phyloP scores from a whole-genome alignment of 2,888 invertebrate species.

The Hypercompe scribonia region DNA sequence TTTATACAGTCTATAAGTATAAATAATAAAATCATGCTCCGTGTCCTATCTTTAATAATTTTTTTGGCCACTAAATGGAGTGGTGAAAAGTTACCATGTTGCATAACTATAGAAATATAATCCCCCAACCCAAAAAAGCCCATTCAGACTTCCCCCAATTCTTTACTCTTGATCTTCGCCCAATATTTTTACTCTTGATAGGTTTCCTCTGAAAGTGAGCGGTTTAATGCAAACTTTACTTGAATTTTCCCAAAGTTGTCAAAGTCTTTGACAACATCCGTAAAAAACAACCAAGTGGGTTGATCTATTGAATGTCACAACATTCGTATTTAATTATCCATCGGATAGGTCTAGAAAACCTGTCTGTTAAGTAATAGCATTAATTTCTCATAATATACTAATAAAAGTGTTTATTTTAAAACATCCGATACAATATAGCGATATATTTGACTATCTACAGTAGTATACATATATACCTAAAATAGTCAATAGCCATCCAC shows the following conservation, averaged over 20 bases:
- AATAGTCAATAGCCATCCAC: constrained; percentile 5
- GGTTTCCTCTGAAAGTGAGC: not conserved
- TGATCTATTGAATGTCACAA: not conserved
- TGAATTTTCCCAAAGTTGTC: not conserved
- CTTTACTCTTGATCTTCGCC: too few species aligned
- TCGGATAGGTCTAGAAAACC: not conserved
- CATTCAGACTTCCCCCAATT: too few species aligned
- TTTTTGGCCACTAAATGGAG: not conserved
- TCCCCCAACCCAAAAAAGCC: too few species aligned
- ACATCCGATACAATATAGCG: not conserved
- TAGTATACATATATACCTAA: not conserved
- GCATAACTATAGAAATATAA: too few species aligned
- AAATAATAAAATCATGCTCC: not conserved
- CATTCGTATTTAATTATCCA: too few species aligned
- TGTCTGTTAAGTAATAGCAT: not conserved
- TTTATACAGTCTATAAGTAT: not conserved
- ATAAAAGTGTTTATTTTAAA: not conserved
- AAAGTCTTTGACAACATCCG: not conserved
- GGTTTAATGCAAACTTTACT: not conserved
- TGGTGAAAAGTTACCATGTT: not conserved
- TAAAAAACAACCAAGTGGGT: not conserved
- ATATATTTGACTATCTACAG: not conserved
- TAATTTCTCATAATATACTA: not conserved
- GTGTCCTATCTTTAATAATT: not conserved
- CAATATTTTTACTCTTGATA: too few species aligned